phyloP scores from a whole-genome alignment of 2,888 invertebrate species.

The Steromphala cineraria region DNA sequence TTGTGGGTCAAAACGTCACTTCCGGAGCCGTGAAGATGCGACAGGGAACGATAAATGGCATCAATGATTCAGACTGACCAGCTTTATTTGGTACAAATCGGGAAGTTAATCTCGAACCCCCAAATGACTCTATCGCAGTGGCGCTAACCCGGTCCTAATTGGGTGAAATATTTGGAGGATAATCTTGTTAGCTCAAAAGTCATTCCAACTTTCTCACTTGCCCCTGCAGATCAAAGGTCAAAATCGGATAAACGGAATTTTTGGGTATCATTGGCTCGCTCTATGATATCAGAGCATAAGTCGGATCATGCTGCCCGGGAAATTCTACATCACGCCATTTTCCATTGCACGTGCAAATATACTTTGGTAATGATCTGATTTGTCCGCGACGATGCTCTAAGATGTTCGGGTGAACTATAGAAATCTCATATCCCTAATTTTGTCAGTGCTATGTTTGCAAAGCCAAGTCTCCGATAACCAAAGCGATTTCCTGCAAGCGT shows the following conservation, averaged over 20 bases:
- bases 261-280: neutral
- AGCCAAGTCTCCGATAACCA: neutral
- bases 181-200: neutral
- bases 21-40: too few relatives aligned
- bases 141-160: neutral
- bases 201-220: neutral
- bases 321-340: neutral
- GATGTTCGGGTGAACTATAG: neutral
- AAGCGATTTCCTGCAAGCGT: neutral
- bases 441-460: neutral
- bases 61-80: too few relatives aligned
- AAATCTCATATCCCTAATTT: slow-evolving; percentile 8
- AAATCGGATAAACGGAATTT: neutral
- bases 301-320: neutral
- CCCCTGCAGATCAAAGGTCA: neutral
- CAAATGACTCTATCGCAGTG: neutral
- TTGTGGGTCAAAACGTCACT: too few relatives aligned
- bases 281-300: neutral
- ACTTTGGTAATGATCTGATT: neutral
- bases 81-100: too few relatives aligned
- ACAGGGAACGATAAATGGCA: too few relatives aligned
- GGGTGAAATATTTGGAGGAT: neutral
- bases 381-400: neutral
- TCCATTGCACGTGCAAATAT: neutral
- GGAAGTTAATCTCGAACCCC: neutral